Percentiles rank a stretch among this genome's conserved stretches.
Evolutionary conservation across 2,888 invertebrate genomes (phyloP).

Genomic region (Sphaeridia pumilis): DNA sequence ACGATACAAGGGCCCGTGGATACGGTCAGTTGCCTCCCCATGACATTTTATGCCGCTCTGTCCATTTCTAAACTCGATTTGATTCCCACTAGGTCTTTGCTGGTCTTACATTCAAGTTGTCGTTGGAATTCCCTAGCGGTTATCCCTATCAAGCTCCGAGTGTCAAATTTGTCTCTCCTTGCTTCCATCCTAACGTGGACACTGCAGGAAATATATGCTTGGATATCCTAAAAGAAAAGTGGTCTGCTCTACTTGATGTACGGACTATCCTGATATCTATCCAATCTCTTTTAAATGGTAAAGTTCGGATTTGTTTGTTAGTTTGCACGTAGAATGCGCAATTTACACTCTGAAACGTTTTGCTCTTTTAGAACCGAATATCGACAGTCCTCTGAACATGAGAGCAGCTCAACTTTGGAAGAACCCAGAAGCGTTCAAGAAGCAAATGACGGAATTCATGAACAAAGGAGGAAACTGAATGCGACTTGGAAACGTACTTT

Average conservation of each 20-base stretch:
- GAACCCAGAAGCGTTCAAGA: conserved; percentile 72
- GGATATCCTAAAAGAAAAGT: conserved; percentile 92
- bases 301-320: no score
- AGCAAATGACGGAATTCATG: conserved; percentile 49
- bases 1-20: conserved; percentile 83
- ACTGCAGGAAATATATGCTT: conserved; percentile 76
- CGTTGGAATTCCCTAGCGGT: conserved; percentile 81
- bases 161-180: conserved; percentile 70
- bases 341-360: no score
- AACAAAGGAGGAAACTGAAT: no score
- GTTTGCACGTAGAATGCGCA: no score
- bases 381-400: conserved; percentile 81
- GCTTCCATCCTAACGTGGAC: conserved; percentile 94
- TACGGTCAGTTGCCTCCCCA: conserved; percentile 49
- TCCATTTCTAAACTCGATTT: neutral
- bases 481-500: no score
- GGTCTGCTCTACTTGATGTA: conserved; percentile 93
- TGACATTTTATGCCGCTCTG: neutral
- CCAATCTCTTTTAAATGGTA: conserved; percentile 74
- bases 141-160: conserved; percentile 88
- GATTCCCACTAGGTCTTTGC: conserved; percentile 58
- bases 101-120: conserved; percentile 75
- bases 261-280: conserved; percentile 85
- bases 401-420: conserved; percentile 84
- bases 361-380: conserved; percentile 86